Evolutionary conservation across 2,797 vertebrate genomes (phyloP).

Genomic region (Manis pentadactyla): DNA sequence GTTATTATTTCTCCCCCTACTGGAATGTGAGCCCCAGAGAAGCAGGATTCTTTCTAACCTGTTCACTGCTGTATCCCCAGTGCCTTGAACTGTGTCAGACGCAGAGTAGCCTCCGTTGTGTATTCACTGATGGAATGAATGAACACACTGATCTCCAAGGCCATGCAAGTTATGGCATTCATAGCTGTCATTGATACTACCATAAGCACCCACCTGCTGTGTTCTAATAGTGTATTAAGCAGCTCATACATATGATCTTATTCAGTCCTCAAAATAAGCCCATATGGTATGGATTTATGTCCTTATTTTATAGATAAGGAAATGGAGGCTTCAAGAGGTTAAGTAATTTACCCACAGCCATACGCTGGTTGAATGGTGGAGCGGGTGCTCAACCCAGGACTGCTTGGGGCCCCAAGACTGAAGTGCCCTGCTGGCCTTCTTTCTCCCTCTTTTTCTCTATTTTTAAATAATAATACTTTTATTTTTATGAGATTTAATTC

Average conservation of each 20-base stretch:
- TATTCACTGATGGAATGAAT: background rate
- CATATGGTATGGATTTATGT: background rate
- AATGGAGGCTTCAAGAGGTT: background rate
- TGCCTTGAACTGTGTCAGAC: background rate
- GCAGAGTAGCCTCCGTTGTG: fast-evolving
- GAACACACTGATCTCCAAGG: background rate
- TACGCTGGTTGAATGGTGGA: fast-evolving
- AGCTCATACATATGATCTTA: background rate
- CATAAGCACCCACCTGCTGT: background rate
- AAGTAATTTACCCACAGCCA: background rate
- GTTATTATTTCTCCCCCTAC: background rate
- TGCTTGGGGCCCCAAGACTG: background rate
- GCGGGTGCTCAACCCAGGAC: background rate
- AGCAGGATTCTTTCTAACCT: too few relatives aligned
- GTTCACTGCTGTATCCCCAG: background rate
- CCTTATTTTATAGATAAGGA: background rate
- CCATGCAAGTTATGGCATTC: background rate
- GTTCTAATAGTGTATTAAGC: background rate
- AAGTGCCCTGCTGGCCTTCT: background rate
- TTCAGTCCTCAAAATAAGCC: background rate
- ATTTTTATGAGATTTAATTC: background rate
- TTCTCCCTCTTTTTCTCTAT: background rate
- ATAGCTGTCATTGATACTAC: too few relatives aligned
- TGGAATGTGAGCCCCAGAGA: background rate
- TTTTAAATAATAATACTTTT: background rate